Evolutionary conservation across 2,113 vertebrate genomes (phyloP).

Genomic region (Nothobranchius kuhntae): DNA sequence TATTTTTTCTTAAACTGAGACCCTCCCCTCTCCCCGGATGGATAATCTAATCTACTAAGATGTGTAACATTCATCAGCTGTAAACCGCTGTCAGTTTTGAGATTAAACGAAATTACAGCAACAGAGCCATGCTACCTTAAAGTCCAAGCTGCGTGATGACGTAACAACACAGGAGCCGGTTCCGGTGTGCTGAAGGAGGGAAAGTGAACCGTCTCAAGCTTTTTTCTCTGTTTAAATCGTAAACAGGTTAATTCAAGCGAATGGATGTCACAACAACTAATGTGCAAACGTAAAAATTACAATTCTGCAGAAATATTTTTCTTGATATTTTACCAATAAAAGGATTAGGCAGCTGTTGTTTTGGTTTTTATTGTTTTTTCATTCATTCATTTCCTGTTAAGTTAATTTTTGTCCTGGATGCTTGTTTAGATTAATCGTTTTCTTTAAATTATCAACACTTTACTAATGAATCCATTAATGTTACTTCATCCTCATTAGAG

Average conservation of each 20-base stretch:
- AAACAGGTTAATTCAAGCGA: too few species aligned
- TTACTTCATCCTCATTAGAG: constrained; percentile 22
- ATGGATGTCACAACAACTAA: not conserved
- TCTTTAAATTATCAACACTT: constrained; percentile 5
- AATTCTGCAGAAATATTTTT: constrained; percentile 9
- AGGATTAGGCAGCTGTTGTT: not conserved
- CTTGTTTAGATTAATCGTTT: not conserved
- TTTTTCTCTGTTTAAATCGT: too few species aligned
- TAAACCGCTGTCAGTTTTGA: constrained; percentile 85
- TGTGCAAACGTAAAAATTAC: not conserved
- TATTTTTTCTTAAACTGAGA: constrained; percentile 80
- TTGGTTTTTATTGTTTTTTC: not conserved
- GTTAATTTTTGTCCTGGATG: not conserved
- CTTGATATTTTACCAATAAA: not conserved
- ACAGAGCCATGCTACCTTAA: constrained; percentile 99
- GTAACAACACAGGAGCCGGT: constrained; percentile 69
- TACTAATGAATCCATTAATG: constrained; percentile 21
- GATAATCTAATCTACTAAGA: constrained; percentile 90
- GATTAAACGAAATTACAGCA: constrained; percentile 83
- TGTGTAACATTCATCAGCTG: constrained; percentile 92
- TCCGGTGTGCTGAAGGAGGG: constrained; percentile 53
- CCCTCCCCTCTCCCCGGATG: constrained; percentile 78
- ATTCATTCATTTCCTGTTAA: not conserved
- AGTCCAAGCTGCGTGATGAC: constrained; percentile 93
- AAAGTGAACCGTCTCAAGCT: constrained; percentile 55